Evolutionary conservation across 2,888 invertebrate species (phyloP).

Genomic region (Troides oblongomaculatus): DNA sequence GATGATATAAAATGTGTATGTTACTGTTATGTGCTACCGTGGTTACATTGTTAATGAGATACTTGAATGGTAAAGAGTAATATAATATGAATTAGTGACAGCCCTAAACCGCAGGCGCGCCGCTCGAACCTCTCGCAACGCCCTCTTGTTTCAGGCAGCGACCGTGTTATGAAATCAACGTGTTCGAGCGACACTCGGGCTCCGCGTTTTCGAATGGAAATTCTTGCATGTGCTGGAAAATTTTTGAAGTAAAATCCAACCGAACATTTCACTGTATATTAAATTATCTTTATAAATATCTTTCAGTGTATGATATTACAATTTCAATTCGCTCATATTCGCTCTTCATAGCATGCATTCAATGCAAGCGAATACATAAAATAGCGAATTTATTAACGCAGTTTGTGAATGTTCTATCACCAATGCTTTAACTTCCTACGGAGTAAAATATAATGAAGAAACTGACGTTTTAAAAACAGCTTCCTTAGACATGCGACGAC

Average conservation of each 20-base stretch:
- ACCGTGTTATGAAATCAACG: conserved; percentile 79
- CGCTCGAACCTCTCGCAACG: conserved; percentile 58
- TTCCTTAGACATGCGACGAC: too few relatives aligned
- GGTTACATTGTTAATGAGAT: too few relatives aligned
- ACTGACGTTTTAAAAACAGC: too few relatives aligned
- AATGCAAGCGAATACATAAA: too few relatives aligned
- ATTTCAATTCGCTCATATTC: not conserved
- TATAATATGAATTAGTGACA: conserved; percentile 31
- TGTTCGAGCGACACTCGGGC: conserved; percentile 75
- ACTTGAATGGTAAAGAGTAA: not conserved
- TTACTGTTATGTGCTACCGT: too few relatives aligned
- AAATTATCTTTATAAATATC: not conserved
- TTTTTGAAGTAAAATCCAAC: conserved; percentile 59
- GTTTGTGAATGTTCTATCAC: too few relatives aligned
- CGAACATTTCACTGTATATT: conserved; percentile 14
- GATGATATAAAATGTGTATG: too few relatives aligned
- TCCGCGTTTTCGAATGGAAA: conserved; percentile 74
- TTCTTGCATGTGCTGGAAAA: conserved; percentile 62
- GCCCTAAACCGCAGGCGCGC: conserved; percentile 54
- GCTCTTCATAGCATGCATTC: too few relatives aligned
- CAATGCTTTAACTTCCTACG: too few relatives aligned
- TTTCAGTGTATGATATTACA: too few relatives aligned
- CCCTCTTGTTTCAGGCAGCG: conserved; percentile 75
- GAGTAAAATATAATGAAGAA: too few relatives aligned
- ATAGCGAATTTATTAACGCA: too few relatives aligned